Evolutionary conservation across 1,140 invertebrate species (phyloP), one percentile per base, ranked within the genome.

Genomic region (Drosophila sp.): DNA sequence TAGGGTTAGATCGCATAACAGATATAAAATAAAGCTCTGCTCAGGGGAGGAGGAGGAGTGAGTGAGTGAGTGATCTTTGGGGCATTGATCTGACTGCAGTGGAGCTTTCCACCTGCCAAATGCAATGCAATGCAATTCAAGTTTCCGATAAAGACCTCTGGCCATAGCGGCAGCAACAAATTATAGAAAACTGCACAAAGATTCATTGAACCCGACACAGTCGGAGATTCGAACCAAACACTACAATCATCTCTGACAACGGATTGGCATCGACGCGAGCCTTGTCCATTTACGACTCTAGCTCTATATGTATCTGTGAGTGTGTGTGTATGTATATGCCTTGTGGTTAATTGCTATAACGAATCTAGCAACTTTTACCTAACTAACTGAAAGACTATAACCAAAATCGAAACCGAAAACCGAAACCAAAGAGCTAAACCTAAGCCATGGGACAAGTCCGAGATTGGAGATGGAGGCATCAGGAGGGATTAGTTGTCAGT

Each of bases 361-460:
- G 84, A 89, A 87, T 87, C 84, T 89, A 79, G 80, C 77, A 78
- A 80, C 84, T 89, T 89, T 89, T 89, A 87, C 80, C 74, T 50
- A 72, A 68, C 74, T 50, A 70, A 68, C 47, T 44, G 35, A 65
- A 47, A 41, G 71, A 73, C 74, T 47, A 80, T 66, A 44, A 55
- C 74, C 69, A 60, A 47, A 66, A 66, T 30, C 33, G 50, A 25
- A 66, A 60, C 55, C 71, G 65, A 80, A 70, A 63, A 72, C 62
- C 68, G 61, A 62, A 69, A 64, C 70, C 61, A 60, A 57, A 76
- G 41, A 57, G 11, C 25, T 38, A 35, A 66, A 60, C 55, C 71
- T 58, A 80, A 70, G 54, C 56, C 32, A 58, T 35, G 56, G 56
- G 56, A 58, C 32, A 35, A 58, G 56, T 33, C 56, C 32, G 32